Evolutionary conservation across 2,888 invertebrate genomes (phyloP).

Genomic region (Athripsodes cinereus): DNA sequence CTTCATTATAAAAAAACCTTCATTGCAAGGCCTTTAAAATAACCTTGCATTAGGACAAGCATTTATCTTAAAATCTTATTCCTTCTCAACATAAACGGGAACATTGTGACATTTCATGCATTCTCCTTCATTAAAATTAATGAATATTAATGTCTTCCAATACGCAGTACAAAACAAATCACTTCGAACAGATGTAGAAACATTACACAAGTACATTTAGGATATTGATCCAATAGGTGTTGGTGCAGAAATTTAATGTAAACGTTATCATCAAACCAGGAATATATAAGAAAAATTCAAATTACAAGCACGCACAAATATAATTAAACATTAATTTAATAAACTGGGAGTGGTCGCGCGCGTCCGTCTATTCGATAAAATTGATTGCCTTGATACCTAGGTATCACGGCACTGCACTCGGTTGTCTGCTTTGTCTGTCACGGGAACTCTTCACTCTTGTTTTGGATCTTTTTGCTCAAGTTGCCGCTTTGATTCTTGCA

Average conservation of each 20-base stretch:
- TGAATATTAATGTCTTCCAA: too few relatives aligned
- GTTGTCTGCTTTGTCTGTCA: slow-evolving; percentile 19
- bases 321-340: background rate
- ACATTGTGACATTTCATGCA: too few relatives aligned
- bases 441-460: slow-evolving; percentile 17
- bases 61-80: too few relatives aligned
- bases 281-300: background rate
- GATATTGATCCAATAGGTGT: slow-evolving; percentile 16
- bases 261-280: background rate
- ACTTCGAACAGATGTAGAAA: slow-evolving; percentile 9
- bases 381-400: slow-evolving; percentile 7
- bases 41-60: slow-evolving; percentile 17
- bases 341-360: slow-evolving; percentile 19
- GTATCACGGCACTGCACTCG: background rate
- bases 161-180: background rate
- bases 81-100: too few relatives aligned
- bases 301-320: background rate
- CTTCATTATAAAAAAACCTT: slow-evolving; percentile 12
- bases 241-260: background rate
- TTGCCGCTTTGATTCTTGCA: too few relatives aligned
- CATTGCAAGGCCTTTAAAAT: slow-evolving; percentile 20
- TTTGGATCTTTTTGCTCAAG: slow-evolving; percentile 18
- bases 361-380: slow-evolving; percentile 16
- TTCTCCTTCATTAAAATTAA: too few relatives aligned
- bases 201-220: slow-evolving; percentile 14